Conservation (phyloP, 2,113 vertebrate species). For the Chelonoidis abingdonii region DNA sequence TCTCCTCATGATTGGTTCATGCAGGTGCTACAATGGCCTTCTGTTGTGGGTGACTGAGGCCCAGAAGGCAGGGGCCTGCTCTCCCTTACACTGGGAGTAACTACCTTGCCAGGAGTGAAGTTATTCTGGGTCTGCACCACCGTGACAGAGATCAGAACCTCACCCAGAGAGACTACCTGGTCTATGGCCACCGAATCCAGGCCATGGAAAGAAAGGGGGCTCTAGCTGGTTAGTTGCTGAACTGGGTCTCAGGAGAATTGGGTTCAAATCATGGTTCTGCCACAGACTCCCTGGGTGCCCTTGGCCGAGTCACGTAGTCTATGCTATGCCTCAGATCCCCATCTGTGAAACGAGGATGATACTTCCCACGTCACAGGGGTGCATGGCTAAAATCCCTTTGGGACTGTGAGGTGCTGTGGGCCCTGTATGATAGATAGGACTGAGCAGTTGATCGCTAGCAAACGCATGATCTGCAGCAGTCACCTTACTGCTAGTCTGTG, state of each 20-base stretch:
- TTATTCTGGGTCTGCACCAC: background rate
- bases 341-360: background rate
- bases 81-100: background rate
- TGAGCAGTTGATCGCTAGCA: no score
- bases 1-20: background rate
- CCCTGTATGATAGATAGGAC: no score
- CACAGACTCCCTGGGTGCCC: background rate
- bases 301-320: background rate
- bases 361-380: background rate
- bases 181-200: no score
- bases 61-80: background rate
- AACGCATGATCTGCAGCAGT: no score
- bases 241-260: background rate
- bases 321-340: background rate
- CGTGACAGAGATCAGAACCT: background rate
- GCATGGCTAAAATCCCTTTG: background rate
- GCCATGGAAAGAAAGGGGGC: no score
- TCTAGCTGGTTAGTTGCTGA: background rate
- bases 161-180: no score
- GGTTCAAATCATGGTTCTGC: background rate
- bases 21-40: background rate
- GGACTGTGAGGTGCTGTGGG: background rate
- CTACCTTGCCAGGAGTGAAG: background rate
- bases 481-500: background rate
- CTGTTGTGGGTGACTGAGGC: background rate